These are phyloP conservation scores for Parnassius smintheus DNA, from an alignment of 2,888 invertebrate genomes.

Conservation along the genomic window DNA sequence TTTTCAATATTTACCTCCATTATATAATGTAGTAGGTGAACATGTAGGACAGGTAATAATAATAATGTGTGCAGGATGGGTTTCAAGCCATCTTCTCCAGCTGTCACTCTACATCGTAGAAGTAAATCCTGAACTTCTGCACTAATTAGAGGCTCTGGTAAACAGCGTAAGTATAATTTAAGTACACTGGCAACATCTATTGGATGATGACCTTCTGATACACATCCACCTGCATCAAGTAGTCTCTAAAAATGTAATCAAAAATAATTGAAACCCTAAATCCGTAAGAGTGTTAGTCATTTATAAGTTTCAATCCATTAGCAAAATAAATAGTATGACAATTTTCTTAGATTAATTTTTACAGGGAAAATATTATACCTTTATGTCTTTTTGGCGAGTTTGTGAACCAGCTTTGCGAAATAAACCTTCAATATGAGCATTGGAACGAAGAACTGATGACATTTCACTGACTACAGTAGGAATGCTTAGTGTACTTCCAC, in stretches of 20 bases:
- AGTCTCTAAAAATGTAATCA: constrained; percentile 69
- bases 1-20: constrained; percentile 82
- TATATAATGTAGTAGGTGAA: constrained; percentile 90
- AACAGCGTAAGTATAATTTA: constrained; percentile 91
- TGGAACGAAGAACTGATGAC: constrained; percentile 84
- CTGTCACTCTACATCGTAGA: constrained; percentile 83
- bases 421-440: constrained; percentile 89
- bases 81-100: constrained; percentile 80
- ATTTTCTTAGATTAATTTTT: too few species aligned
- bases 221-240: constrained; percentile 86
- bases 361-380: constrained; percentile 64
- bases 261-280: too few species aligned
- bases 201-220: constrained; percentile 87
- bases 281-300: too few species aligned
- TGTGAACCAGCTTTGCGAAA: constrained; percentile 95
- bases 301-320: too few species aligned
- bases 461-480: constrained; percentile 88
- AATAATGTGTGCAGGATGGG: constrained; percentile 86
- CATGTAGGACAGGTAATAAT: constrained; percentile 87
- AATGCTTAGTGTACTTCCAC: constrained; percentile 86
- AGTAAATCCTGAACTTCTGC: constrained; percentile 90
- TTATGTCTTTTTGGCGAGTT: constrained; percentile 90
- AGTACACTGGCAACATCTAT: constrained; percentile 93
- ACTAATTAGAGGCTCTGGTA: constrained; percentile 91
- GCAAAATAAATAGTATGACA: too few species aligned